Evolutionary conservation across 2,113 vertebrate species (phyloP), one percentile per base, ranked within the genome.

Genomic region (Ailuropoda melanoleuca): DNA sequence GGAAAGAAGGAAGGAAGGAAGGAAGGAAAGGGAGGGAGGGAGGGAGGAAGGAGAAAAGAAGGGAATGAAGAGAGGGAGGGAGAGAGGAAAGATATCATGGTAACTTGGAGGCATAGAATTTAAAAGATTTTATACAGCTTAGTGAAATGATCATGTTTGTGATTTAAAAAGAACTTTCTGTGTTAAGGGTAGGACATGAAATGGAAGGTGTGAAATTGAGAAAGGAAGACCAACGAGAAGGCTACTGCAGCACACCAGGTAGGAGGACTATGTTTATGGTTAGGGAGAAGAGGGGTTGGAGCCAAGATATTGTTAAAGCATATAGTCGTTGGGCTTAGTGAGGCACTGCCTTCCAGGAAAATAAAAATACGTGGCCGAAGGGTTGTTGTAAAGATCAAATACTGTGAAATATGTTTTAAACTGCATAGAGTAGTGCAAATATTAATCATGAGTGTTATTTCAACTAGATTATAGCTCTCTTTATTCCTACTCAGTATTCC

Each of bases 381-480:
- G 34, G 9, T 68, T 75, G 24, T 64, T 75, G 23, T 31, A 82
- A 95, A 89, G 62, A 74, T 95, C 77, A 93, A 95, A 85, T 75
- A 72, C 68, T 89, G 83, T 96, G 80, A 81, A 95, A 94, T 78
- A 62, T 97, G 50, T 74, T 90, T 95, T 90, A 90, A 93, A 94
- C n/a, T 62, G 18, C 46, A 88, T 9, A 24, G 29, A 75, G 29
- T 11, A 78, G n/a, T 34, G 23, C 34, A 88, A 64, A 95, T 92
- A 92, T 84, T 92, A 93, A 96, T 95, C 95, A 62, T 72, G 66
- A 81, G 24, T 78, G n/a, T 81, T 93, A 84, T 80, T 96, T 97
- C 74, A 43, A 95, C 68, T 92, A 58, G 64, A 95, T 88, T 64
- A 92, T 62, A 81, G 86, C 85, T 50, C 31, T 87, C 46, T 95